Evolutionary conservation across 2,888 invertebrate species (phyloP), one percentile per base, ranked within the genome.

Genomic region (Agriopis marginaria): DNA sequence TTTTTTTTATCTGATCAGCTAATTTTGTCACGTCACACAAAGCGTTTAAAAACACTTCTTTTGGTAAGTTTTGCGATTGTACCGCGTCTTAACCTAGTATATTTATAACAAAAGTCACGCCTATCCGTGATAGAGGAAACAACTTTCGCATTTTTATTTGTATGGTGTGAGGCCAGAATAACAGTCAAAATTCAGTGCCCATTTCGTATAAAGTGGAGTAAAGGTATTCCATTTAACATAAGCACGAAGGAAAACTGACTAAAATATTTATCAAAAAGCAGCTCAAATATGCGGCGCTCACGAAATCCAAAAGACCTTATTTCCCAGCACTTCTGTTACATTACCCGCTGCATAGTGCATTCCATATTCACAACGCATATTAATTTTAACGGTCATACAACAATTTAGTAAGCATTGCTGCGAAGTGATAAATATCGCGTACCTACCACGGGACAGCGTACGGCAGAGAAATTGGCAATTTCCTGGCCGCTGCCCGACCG

Each of bases 391-490:
- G 56, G 49, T 44, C 61, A 61, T 55, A 17, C 39, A 32, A 40
- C 55, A 44, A 58, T 64, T 59, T 64, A 60, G 68, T 45, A 49
- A 62, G 56, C 58, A 53, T 23, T 58, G 47, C 39, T 47, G 50
- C 44, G 49, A 32, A 44, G 70, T 59, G 70, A 66, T 70, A 70
- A 67, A 72, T 68, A 61, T 66, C 60, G 40, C 58, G 56, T 53
- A 62, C 67, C 32, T 53, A 62, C 67, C 32, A 51, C 39, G 39
- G 53, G 54, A 64, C 67, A 70, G 66, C 61, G 67, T 73, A 77
- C 78, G 73, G 73, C 73, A 80, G 81, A 86, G 87, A 88, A 91
- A 92, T 91, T 91, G 90, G 78, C 91, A 91, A 92, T 92, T 91
- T 91, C 90, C 89, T 80, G 82, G 77, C 81, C 82, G 78, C 76